These are phyloP conservation scores for Odontomyia ornata DNA, from an alignment of 2,888 invertebrate species.

Conservation along the genomic window DNA sequence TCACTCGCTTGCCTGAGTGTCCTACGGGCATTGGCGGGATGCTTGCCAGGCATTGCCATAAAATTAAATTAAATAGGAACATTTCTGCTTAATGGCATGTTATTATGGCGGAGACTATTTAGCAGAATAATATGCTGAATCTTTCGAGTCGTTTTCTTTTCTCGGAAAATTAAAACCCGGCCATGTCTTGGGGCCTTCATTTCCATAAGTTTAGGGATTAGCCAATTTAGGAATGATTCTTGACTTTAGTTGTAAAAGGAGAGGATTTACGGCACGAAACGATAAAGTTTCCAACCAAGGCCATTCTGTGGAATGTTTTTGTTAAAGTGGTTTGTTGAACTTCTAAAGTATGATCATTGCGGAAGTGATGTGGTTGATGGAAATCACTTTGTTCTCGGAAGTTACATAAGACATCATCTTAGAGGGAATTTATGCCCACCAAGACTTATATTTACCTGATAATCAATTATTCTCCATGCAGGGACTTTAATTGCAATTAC, in stretches of 20 bases:
- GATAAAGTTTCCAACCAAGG: neutral
- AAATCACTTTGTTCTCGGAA: too few species aligned
- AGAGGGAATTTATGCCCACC: too few species aligned
- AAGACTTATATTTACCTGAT: too few species aligned
- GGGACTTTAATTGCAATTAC: neutral
- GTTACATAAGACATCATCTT: too few species aligned
- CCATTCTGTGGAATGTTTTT: neutral
- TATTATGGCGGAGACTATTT: conserved; percentile 30
- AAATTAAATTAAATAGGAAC: conserved; percentile 39
- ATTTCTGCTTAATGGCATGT: conserved; percentile 35
- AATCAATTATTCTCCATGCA: too few species aligned
- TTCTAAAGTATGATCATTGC: too few species aligned
- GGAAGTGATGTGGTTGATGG: too few species aligned
- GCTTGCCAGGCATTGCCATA: conserved; percentile 28
- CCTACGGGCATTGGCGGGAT: neutral
- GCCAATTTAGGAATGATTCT: conserved; percentile 10
- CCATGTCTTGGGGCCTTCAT: neutral
- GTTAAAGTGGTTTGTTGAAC: too few species aligned
- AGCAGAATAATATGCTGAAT: conserved; percentile 35
- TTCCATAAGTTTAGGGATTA: conserved; percentile 24
- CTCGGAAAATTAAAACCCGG: conserved; percentile 8
- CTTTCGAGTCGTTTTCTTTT: conserved; percentile 10
- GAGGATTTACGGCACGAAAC: neutral
- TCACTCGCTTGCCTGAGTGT: neutral
- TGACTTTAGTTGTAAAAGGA: neutral